Conservation (phyloP, 1,140 invertebrate species). For the Bemisia tabaci region DNA sequence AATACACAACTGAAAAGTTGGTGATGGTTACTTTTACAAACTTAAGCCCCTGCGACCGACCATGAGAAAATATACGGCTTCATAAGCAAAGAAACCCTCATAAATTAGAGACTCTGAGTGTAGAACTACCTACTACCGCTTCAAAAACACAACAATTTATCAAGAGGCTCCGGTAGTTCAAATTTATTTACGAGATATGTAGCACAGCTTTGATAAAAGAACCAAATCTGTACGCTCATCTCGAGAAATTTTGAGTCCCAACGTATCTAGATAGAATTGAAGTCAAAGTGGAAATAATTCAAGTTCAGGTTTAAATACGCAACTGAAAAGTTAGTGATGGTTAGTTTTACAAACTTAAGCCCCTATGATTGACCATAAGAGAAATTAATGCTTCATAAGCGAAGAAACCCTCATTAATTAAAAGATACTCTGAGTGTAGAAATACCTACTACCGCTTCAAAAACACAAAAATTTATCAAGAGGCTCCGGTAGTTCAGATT, state of each 20-base stretch:
- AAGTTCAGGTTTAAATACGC: background rate
- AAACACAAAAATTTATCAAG: background rate
- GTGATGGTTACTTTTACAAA: too few species aligned
- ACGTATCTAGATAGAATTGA: background rate
- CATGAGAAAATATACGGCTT: too few species aligned
- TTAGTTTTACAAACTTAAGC: too few species aligned
- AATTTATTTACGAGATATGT: background rate
- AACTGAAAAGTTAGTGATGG: background rate
- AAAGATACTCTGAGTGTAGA: too few species aligned
- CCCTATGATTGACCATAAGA: too few species aligned
- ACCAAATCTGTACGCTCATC: background rate
- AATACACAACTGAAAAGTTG: background rate
- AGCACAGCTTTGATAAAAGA: background rate
- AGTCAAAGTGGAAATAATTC: background rate
- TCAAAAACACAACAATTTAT: background rate
- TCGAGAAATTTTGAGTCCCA: background rate
- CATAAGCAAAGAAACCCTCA: too few species aligned
- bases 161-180: background rate
- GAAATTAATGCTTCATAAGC: too few species aligned
- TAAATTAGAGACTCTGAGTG: background rate
- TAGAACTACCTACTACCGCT: background rate
- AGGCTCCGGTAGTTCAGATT: background rate
- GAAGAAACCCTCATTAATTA: too few species aligned
- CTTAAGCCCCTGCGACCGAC: too few species aligned
- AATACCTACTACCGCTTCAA: background rate